These are phyloP conservation scores for Archegozetes longisetosus DNA, from an alignment of 1,140 invertebrate species.

Conservation along the genomic window DNA sequence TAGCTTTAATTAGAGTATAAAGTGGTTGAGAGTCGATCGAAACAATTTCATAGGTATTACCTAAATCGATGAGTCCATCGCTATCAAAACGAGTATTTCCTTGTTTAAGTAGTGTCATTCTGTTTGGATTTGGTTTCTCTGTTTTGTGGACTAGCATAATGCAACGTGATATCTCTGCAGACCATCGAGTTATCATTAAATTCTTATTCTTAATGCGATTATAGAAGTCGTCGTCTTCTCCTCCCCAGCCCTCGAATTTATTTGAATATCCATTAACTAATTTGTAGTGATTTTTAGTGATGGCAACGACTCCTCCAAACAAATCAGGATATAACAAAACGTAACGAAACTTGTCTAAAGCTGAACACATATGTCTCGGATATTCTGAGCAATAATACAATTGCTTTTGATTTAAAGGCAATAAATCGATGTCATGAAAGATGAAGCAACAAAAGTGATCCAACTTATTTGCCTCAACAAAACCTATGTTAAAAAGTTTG, in stretches of 20 bases:
- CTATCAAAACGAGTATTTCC: conserved; percentile 59
- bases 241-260: conserved; percentile 24
- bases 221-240: conserved; percentile 26
- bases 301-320: conserved; percentile 25
- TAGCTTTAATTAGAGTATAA: conserved; percentile 29
- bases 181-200: conserved; percentile 21
- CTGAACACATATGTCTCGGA: conserved; percentile 22
- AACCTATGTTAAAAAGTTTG: conserved; percentile 34
- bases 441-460: conserved; percentile 33
- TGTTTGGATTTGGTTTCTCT: conserved; percentile 39
- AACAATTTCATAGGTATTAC: conserved; percentile 46
- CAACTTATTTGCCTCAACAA: conserved; percentile 27
- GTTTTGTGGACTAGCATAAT: conserved; percentile 56
- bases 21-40: conserved; percentile 41
- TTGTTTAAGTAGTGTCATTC: conserved; percentile 46
- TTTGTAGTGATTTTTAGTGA: conserved; percentile 22
- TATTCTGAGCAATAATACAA: conserved; percentile 21
- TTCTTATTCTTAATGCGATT: conserved; percentile 19
- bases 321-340: conserved; percentile 23
- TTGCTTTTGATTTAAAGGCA: conserved; percentile 33
- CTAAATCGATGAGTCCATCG: conserved; percentile 66
- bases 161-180: conserved; percentile 34
- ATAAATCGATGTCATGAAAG: conserved; percentile 40
- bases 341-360: conserved; percentile 22
- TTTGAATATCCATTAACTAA: conserved; percentile 24